phyloP scores from a whole-genome alignment of 2,113 vertebrate species.

The Tyrannus savana region DNA sequence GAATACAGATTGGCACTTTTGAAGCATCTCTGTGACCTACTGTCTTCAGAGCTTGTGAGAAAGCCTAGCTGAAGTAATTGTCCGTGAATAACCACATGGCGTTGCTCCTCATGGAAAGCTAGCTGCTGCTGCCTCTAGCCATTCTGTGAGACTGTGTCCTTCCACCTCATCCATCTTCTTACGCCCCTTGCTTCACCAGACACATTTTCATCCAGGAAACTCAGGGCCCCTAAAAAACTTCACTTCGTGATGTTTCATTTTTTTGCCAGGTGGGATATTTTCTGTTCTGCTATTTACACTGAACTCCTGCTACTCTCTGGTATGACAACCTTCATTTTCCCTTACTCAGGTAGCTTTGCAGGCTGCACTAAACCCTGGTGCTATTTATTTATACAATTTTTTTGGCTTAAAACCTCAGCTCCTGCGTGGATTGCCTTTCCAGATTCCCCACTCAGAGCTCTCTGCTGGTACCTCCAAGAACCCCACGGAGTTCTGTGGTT shows the following conservation, averaged over 20 bases:
- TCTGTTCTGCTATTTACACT: constrained; percentile 19
- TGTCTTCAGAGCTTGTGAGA: neutral
- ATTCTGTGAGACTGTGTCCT: neutral
- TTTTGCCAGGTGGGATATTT: constrained; percentile 39
- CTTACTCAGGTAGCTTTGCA: constrained; percentile 14
- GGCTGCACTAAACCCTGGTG: neutral
- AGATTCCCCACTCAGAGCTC: neutral
- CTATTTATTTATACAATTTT: constrained; percentile 26
- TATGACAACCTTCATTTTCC: constrained; percentile 1
- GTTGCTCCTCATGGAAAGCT: neutral
- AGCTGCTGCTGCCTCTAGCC: constrained; percentile 5
- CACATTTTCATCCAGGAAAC: constrained; percentile 48
- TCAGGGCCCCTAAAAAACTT: constrained; percentile 22
- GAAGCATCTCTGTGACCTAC: neutral
- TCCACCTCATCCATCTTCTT: constrained; percentile 50
- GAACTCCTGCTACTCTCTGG: neutral
- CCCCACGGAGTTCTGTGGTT: neutral
- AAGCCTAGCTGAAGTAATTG: neutral
- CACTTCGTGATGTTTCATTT: constrained; percentile 5
- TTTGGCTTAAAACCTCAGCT: neutral
- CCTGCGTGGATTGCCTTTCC: neutral
- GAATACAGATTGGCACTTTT: neutral
- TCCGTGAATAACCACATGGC: neutral
- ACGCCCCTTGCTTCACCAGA: neutral
- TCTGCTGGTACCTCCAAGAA: neutral